phyloP scores from a whole-genome alignment of 2,797 vertebrate species.

The Mus spretus region DNA sequence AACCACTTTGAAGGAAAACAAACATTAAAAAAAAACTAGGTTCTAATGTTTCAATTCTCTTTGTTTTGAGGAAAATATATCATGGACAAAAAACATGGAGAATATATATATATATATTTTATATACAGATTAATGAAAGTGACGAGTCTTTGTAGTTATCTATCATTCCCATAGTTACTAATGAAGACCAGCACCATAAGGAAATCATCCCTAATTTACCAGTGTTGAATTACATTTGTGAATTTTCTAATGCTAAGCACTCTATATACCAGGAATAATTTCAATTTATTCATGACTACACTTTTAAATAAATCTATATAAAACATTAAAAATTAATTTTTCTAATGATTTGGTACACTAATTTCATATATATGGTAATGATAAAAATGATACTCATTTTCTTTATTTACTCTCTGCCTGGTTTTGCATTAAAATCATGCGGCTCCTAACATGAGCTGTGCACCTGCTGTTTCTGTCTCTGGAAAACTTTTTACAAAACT shows the following conservation, averaged over 20 bases:
- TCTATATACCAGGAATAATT: slow-evolving; percentile 53
- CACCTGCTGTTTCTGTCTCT: neutral
- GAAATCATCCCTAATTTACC: neutral
- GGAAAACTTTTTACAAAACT: neutral
- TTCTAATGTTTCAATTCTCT: neutral
- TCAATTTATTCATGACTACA: slow-evolving; percentile 36
- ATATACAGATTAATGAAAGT: neutral
- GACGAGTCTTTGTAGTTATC: slow-evolving; percentile 19
- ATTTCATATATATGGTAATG: slow-evolving; percentile 1
- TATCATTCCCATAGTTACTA: slow-evolving; percentile 4
- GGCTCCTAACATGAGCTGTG: neutral
- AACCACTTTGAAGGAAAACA: neutral
- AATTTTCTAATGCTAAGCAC: slow-evolving; percentile 60
- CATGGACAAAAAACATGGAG: neutral
- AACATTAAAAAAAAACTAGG: neutral
- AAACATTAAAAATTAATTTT: slow-evolving; percentile 26
- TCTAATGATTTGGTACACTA: slow-evolving; percentile 33
- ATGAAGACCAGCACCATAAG: neutral
- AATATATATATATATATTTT: neutral
- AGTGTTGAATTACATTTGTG: slow-evolving; percentile 8
- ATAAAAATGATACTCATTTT: slow-evolving; percentile 20
- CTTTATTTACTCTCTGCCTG: slow-evolving; percentile 20
- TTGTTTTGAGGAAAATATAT: neutral
- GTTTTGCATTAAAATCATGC: neutral
- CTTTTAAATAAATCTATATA: slow-evolving; percentile 1